phyloP scores from a whole-genome alignment of 2,113 vertebrate species.

The Ellobius talpinus region DNA sequence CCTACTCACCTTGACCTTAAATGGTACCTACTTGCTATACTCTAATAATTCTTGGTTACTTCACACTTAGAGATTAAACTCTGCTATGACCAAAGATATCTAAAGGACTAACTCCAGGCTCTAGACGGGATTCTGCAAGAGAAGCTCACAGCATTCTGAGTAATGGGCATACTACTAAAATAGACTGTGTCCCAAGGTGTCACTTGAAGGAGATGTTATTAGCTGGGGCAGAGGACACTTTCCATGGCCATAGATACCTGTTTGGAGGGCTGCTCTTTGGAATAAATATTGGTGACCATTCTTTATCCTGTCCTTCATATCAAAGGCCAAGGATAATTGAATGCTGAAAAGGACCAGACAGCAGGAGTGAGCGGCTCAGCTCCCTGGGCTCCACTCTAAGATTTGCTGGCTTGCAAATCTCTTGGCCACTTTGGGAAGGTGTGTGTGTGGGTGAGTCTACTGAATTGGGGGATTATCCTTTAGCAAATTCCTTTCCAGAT shows the following conservation, averaged over 20 bases:
- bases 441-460: neutral
- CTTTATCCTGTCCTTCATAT: neutral
- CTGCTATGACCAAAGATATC: neutral
- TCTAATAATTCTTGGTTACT: slow-evolving; percentile 3
- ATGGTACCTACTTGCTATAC: neutral
- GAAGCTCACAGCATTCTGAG: neutral
- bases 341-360: neutral
- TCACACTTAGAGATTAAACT: neutral
- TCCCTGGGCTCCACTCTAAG: neutral
- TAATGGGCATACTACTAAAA: neutral
- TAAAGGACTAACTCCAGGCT: neutral
- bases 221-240: neutral
- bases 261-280: neutral
- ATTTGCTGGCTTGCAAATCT: neutral
- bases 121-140: neutral
- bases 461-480: slow-evolving; percentile 20
- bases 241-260: no score
- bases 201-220: neutral
- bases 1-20: neutral
- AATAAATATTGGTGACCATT: neutral
- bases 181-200: neutral
- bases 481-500: neutral
- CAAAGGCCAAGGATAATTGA: neutral
- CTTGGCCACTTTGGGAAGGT: neutral
- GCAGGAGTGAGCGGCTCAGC: neutral